Evolutionary conservation across 2,113 vertebrate species (phyloP).

Genomic region (Morone chrysops): DNA sequence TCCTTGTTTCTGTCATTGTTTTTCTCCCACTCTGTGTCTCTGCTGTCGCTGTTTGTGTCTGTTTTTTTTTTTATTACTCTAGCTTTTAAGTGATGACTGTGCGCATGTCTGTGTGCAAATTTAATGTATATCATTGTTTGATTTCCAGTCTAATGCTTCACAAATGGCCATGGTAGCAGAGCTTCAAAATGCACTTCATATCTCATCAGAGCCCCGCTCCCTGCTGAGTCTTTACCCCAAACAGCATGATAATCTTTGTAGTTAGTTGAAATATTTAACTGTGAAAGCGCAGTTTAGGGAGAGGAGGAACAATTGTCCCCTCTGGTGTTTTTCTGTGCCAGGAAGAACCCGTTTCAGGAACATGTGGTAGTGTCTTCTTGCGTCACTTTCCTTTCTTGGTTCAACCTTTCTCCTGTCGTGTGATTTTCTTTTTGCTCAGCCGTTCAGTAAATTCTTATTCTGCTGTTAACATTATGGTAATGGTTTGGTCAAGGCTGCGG

Average conservation of each 20-base stretch:
- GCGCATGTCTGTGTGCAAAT: background rate
- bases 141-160: conserved; percentile 17
- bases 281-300: conserved; percentile 33
- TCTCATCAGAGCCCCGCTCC: conserved; percentile 3
- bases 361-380: background rate
- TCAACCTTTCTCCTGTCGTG: background rate
- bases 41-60: background rate
- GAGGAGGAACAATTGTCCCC: conserved; percentile 11
- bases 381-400: background rate
- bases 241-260: conserved; percentile 21
- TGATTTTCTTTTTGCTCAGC: conserved; percentile 19
- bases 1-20: background rate
- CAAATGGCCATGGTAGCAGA: background rate
- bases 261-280: conserved; percentile 33
- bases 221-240: conserved; percentile 18
- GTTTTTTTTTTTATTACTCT: conserved; percentile 1
- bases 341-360: conserved; percentile 19
- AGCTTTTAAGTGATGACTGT: background rate
- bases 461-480: conserved; percentile 41
- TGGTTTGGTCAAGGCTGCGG: conserved; percentile 45
- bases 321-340: conserved; percentile 17
- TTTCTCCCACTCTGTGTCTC: background rate
- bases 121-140: conserved; percentile 1
- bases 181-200: conserved; percentile 12
- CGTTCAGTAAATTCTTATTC: conserved; percentile 26